Conservation (phyloP, 2,888 invertebrate species). For the Corythucha ciliata region DNA sequence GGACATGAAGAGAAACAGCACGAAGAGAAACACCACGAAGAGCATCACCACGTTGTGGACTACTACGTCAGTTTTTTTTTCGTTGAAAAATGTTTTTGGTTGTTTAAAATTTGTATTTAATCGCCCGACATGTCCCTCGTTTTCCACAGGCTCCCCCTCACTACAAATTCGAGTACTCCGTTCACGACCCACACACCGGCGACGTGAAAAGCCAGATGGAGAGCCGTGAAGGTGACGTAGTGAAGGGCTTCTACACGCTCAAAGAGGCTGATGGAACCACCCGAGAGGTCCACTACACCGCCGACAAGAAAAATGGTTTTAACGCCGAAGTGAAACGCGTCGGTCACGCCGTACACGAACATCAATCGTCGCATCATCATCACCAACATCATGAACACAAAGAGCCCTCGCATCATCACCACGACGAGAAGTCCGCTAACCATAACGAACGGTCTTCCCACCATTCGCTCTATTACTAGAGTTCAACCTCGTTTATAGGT, state of each 20-base stretch:
- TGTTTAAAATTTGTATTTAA: neutral
- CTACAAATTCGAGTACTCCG: constrained; percentile 24
- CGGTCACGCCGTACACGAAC: constrained; percentile 17
- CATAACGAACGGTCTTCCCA: constrained; percentile 17
- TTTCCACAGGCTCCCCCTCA: constrained; percentile 23
- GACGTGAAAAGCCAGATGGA: constrained; percentile 24
- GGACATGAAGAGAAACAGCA: too few species aligned
- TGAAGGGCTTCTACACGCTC: constrained; percentile 24
- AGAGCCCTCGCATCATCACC: too few species aligned
- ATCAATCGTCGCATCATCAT: too few species aligned
- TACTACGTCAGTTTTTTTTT: too few species aligned
- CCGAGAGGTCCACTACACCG: constrained; percentile 35
- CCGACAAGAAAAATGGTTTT: constrained; percentile 29
- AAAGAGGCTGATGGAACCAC: constrained; percentile 26
- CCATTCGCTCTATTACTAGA: constrained; percentile 9
- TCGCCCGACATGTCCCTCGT: neutral
- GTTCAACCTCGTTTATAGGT: neutral
- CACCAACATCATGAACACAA: too few species aligned
- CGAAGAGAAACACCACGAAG: too few species aligned
- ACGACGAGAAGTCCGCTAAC: too few species aligned
- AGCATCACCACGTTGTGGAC: constrained; percentile 18
- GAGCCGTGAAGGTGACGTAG: constrained; percentile 15
- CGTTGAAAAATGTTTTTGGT: too few species aligned
- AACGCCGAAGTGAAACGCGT: constrained; percentile 21
- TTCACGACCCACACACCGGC: constrained; percentile 23